Conservation (phyloP, 2,113 vertebrate species). For the Nannobrachium achirus region DNA sequence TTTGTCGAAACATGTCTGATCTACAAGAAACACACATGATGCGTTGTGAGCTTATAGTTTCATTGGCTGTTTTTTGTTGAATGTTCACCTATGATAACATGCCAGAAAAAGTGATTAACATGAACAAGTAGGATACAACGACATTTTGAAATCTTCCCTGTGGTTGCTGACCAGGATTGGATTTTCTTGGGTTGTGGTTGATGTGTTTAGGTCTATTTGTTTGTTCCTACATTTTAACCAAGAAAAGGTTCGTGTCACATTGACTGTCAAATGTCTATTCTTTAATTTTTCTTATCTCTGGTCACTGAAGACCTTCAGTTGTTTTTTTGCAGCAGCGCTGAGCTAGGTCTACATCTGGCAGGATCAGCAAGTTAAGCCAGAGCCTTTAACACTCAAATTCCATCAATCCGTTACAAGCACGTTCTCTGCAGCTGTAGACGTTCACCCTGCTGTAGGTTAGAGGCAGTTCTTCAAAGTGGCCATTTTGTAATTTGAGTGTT, state of each 20-base stretch:
- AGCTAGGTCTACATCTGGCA: slow-evolving; percentile 70
- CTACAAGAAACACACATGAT: no score
- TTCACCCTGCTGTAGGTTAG: slow-evolving; percentile 14
- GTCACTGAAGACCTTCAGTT: slow-evolving; percentile 11
- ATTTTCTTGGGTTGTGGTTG: slow-evolving; percentile 60
- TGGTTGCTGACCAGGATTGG: slow-evolving; percentile 34
- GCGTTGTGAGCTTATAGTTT: no score
- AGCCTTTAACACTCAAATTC: slow-evolving; percentile 71
- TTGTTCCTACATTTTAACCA: slow-evolving; percentile 12
- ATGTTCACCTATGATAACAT: no score
- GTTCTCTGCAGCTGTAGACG: slow-evolving; percentile 59
- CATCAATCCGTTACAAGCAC: slow-evolving; percentile 64
- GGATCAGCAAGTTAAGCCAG: slow-evolving; percentile 71
- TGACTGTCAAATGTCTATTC: not conserved
- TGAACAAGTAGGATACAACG: no score
- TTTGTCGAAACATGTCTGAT: no score
- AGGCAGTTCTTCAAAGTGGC: no score
- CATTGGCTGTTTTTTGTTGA: no score
- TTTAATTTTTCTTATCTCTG: slow-evolving; percentile 3
- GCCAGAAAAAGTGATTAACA: no score
- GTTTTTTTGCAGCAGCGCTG: slow-evolving; percentile 15
- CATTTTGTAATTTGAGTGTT: no score
- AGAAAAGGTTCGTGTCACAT: not conserved
- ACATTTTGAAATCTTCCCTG: no score
- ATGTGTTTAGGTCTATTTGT: slow-evolving; percentile 24